phyloP scores from a whole-genome alignment of 2,797 vertebrate species.

The Tokudaia tokunoshimensis region DNA sequence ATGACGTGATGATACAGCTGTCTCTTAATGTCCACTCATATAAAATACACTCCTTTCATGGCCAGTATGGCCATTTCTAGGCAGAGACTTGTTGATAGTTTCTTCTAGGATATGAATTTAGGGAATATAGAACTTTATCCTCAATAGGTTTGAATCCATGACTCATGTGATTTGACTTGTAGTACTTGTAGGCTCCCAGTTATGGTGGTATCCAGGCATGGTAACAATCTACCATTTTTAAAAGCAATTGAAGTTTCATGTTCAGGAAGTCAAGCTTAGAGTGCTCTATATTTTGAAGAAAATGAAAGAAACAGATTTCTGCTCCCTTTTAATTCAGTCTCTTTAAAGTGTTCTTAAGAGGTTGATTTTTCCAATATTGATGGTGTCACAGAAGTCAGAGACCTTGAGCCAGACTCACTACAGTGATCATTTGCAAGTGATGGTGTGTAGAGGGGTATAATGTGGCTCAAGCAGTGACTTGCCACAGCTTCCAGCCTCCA shows the following conservation, averaged over 20 bases:
- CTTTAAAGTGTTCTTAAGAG: slow-evolving; percentile 16
- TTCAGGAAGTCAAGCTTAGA: background rate
- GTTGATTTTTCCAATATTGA: slow-evolving; percentile 14
- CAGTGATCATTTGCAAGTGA: background rate
- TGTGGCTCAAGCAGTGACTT: background rate
- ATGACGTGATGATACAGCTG: background rate
- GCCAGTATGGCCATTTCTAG: background rate
- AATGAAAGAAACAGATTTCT: background rate
- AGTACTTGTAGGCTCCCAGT: background rate
- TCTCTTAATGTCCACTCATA: background rate
- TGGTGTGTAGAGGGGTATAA: background rate
- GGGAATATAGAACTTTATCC: background rate
- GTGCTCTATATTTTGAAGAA: background rate
- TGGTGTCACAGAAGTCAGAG: background rate
- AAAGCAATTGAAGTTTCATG: slow-evolving; percentile 16
- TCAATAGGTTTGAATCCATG: slow-evolving; percentile 34
- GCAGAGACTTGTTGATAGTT: background rate
- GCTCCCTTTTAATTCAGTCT: slow-evolving; percentile 1
- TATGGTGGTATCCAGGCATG: background rate
- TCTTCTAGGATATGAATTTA: slow-evolving; percentile 10
- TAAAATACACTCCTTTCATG: background rate
- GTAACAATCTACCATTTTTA: background rate
- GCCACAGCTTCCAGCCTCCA: background rate
- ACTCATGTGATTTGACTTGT: background rate
- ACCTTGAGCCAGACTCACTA: background rate